Conservation (phyloP, 2,113 vertebrate genomes). For the Aphyosemion australe region DNA sequence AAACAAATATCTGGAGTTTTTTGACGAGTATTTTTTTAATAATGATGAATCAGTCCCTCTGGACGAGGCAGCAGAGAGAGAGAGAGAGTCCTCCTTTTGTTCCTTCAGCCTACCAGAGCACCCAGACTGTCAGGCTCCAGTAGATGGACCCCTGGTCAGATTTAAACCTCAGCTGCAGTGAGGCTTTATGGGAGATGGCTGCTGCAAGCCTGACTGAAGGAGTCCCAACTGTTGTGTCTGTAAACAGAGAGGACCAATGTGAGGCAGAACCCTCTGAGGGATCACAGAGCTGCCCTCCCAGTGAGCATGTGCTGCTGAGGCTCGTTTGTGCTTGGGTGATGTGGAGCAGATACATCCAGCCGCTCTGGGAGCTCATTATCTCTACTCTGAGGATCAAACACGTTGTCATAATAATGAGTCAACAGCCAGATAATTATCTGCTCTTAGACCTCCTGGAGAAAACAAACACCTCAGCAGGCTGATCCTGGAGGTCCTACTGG, state of each 20-base stretch:
- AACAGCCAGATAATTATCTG: constrained; percentile 43
- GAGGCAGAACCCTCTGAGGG: constrained; percentile 2
- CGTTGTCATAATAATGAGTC: constrained; percentile 17
- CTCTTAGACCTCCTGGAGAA: constrained; percentile 24
- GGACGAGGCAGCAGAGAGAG: too few relatives aligned
- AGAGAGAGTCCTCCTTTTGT: too few relatives aligned
- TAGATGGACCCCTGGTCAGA: constrained; percentile 33
- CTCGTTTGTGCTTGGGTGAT: constrained; percentile 20
- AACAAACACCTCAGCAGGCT: constrained; percentile 12
- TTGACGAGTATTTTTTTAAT: too few relatives aligned
- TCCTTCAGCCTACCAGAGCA: too few relatives aligned
- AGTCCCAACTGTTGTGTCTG: constrained; percentile 42
- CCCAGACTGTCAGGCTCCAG: constrained; percentile 19
- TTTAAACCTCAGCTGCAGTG: constrained; percentile 26
- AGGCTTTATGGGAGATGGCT: constrained; percentile 49
- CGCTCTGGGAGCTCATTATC: constrained; percentile 53
- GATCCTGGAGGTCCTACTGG: not conserved
- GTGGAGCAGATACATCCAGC: constrained; percentile 4
- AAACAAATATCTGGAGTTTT: too few relatives aligned
- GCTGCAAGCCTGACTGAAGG: constrained; percentile 51
- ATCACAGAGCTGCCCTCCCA: constrained; percentile 9
- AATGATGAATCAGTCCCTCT: too few relatives aligned
- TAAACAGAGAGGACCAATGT: constrained; percentile 26
- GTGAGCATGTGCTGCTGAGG: not conserved
- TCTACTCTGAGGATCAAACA: constrained; percentile 32